Base-by-base conservation (phyloP, 2,113 vertebrate species). In the Osmerus mordax region DNA sequence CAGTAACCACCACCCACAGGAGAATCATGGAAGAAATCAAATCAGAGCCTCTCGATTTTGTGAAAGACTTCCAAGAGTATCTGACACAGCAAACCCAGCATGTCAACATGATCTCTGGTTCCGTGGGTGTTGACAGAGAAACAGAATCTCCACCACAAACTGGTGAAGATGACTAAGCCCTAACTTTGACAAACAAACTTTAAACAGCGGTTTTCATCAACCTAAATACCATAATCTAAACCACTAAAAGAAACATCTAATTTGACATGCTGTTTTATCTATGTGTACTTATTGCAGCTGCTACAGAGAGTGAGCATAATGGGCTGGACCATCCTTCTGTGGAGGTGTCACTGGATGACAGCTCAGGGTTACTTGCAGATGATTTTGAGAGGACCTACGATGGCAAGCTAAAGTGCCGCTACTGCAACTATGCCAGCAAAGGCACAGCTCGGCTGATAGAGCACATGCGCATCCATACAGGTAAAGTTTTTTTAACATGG, bases 21-120 rank as follows among this genome's bases (percentile, higher is more conserved):
- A 70, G 12, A 21, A 84, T 53, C 8, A 90, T 90, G 88, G 88
- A 90, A n/a, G 85, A 86, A 23, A 87, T 90, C 83, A 98, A 98
- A 86, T 93, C 94, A 56, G 97, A 99, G 81, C 93, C 97, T 1
- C 87, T 98, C 92, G 97, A 99, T 90, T 99, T 99, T 60, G 97
- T 99, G 63, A 99, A 97, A 75, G 97, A 99, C 89, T 99, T 99
- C 80, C 97, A 99, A 85, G 97, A 99, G 69, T 99, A 99, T 82
- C 92, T 99, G 65, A 98, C 95, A 0, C 96, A 99, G 71, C 97
- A 99, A 90, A 99, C 97, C 12, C 97, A 99, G 55, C 97, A 99
- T 79, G 97, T 99, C 72, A 99, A 99, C 88, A 98, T 99, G 96
- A 99, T 99, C 81, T 99, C 97, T 4, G 97, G 97, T 61, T 98